A percentile compares a stretch with the other conserved stretches of the same genome.
phyloP scores from a whole-genome alignment of 2,888 invertebrate genomes.

The Euzophera pinguis region DNA sequence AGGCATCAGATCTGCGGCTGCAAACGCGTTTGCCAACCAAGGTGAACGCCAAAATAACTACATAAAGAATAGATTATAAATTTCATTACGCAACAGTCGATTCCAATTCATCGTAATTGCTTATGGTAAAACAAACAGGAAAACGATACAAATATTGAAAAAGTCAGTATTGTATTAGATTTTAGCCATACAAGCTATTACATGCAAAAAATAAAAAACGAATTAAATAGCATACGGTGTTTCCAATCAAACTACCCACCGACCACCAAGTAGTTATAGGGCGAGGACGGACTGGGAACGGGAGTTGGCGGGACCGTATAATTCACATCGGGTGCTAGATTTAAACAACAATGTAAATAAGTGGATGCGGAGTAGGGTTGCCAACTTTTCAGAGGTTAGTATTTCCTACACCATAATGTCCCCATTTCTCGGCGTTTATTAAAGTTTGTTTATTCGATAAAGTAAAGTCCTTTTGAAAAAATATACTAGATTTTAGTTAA shows the following conservation, averaged over 20 bases:
- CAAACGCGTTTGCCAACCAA: too few species aligned
- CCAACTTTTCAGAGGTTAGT: not conserved
- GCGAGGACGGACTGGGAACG: constrained; percentile 31
- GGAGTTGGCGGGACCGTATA: constrained; percentile 16
- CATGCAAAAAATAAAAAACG: constrained; percentile 54
- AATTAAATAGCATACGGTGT: constrained; percentile 61
- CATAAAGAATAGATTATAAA: not conserved
- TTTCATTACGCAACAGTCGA: not conserved
- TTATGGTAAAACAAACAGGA: not conserved
- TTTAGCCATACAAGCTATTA: constrained; percentile 59
- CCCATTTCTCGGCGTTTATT: too few species aligned
- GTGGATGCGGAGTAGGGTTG: constrained; percentile 17
- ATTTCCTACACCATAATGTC: too few species aligned
- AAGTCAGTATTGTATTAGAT: constrained; percentile 11
- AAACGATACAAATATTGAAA: constrained; percentile 5
- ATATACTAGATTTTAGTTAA: too few species aligned
- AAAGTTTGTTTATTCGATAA: too few species aligned
- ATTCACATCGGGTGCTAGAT: constrained; percentile 14
- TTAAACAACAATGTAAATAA: constrained; percentile 7
- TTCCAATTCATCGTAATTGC: not conserved
- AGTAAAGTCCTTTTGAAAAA: too few species aligned
- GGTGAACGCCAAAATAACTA: too few species aligned
- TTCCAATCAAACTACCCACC: constrained; percentile 64
- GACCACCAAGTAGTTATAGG: constrained; percentile 55
- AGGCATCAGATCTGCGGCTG: too few species aligned